Conservation (phyloP, 2,113 vertebrate species). For the Malurus elegans region DNA sequence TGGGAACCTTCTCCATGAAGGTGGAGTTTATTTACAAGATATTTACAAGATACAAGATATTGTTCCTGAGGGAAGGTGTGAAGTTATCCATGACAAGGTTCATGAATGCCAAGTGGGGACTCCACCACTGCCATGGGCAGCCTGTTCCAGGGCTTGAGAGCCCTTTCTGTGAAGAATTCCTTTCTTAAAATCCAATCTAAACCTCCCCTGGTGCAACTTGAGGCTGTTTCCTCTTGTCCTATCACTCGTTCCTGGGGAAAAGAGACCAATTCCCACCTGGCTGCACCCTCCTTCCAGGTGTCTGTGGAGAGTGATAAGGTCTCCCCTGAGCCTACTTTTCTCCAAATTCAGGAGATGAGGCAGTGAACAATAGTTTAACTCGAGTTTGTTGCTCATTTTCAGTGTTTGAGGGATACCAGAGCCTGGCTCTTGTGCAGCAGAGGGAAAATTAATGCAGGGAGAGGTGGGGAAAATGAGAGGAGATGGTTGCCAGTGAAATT, state of each 20-base stretch:
- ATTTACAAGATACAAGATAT: no score
- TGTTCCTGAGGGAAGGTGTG: not conserved
- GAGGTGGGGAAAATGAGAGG: not conserved
- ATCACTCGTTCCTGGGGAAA: not conserved
- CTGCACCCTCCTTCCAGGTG: not conserved
- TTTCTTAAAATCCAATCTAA: not conserved
- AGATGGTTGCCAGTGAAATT: not conserved
- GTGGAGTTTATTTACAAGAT: not conserved
- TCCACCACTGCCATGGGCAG: not conserved
- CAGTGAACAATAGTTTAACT: not conserved
- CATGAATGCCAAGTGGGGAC: not conserved
- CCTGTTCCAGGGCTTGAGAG: not conserved
- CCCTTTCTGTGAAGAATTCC: not conserved
- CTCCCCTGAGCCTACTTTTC: not conserved
- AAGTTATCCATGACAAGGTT: not conserved
- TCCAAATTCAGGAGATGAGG: not conserved
- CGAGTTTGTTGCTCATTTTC: not conserved
- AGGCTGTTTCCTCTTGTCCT: not conserved
- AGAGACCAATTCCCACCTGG: fast-evolving
- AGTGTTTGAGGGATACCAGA: not conserved
- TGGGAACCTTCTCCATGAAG: not conserved
- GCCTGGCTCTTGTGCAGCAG: not conserved
- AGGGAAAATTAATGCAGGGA: not conserved
- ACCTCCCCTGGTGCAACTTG: not conserved
- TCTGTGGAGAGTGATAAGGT: not conserved